phyloP scores from a whole-genome alignment of 2,797 vertebrate genomes.

The Knipowitschia caucasica region DNA sequence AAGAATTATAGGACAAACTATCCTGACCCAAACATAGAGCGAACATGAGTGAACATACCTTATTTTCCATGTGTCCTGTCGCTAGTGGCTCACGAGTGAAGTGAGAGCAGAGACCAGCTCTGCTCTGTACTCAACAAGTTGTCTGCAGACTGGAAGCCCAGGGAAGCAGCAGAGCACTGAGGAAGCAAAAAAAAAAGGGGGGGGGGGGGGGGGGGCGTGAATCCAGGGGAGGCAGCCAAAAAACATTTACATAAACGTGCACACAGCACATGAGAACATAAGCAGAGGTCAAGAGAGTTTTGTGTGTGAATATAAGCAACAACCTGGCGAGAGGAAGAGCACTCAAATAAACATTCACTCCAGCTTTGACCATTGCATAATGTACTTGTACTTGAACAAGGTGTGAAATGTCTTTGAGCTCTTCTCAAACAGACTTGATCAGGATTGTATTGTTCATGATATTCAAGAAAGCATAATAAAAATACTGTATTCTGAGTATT shows the following conservation, averaged over 20 bases:
- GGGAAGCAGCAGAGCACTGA: not conserved
- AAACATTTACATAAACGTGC: not conserved
- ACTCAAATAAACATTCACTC: too few relatives aligned
- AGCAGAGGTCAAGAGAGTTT: not conserved
- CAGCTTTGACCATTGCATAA: too few relatives aligned
- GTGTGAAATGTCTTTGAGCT: too few relatives aligned
- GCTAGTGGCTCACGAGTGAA: not conserved
- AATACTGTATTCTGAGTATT: too few relatives aligned
- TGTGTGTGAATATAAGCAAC: too few relatives aligned
- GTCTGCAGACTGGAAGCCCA: conserved; percentile 10
- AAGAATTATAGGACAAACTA: not conserved
- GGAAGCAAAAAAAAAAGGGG: not conserved
- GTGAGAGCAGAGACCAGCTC: not conserved
- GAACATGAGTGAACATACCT: conserved; percentile 30
- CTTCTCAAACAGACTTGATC: too few relatives aligned
- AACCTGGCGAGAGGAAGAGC: too few relatives aligned
- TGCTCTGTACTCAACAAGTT: conserved; percentile 8
- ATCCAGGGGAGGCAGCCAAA: conserved; percentile 1
- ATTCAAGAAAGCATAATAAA: too few relatives aligned
- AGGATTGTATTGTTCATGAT: too few relatives aligned
- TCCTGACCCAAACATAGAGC: not conserved
- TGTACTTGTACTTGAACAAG: too few relatives aligned
- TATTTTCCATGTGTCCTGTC: not conserved
- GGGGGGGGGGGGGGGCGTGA: not conserved
- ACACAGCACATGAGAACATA: not conserved